Conservation (phyloP, 2,888 invertebrate species). For the Adineta ricciae region DNA sequence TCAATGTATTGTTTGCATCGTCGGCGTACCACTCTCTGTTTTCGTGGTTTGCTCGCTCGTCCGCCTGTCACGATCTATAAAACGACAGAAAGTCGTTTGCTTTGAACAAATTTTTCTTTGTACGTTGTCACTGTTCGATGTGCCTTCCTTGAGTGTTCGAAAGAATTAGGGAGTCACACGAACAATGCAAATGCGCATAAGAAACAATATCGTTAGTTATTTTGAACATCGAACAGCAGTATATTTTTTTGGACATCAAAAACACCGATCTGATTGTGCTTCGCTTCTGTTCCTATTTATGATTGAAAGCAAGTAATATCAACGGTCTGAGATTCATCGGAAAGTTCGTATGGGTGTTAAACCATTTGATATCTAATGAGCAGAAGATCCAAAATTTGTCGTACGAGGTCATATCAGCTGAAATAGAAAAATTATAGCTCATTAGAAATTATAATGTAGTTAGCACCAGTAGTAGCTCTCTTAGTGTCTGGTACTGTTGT, state of each 20-base stretch:
- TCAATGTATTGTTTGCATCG: not conserved
- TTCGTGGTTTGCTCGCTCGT: not conserved
- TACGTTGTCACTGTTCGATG: slow-evolving; percentile 16
- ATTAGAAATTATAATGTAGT: too few relatives aligned
- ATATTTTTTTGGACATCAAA: not conserved
- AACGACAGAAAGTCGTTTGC: not conserved
- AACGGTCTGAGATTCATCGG: too few relatives aligned
- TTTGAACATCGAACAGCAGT: not conserved
- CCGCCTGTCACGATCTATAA: not conserved
- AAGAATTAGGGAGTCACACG: not conserved
- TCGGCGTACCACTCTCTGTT: not conserved
- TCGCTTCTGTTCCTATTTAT: too few relatives aligned
- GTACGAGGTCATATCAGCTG: too few relatives aligned
- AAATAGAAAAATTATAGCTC: too few relatives aligned
- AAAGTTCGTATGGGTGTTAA: too few relatives aligned
- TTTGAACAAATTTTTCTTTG: not conserved
- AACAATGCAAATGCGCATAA: not conserved
- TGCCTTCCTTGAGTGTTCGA: not conserved
- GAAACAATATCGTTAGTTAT: not conserved
- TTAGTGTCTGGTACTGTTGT: too few relatives aligned
- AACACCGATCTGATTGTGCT: slow-evolving; percentile 4
- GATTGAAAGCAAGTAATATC: too few relatives aligned
- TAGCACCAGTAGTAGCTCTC: too few relatives aligned
- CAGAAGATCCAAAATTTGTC: too few relatives aligned
- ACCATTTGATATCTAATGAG: too few relatives aligned